phyloP scores from a whole-genome alignment of 2,888 invertebrate species.

The Abscondita cerata region DNA sequence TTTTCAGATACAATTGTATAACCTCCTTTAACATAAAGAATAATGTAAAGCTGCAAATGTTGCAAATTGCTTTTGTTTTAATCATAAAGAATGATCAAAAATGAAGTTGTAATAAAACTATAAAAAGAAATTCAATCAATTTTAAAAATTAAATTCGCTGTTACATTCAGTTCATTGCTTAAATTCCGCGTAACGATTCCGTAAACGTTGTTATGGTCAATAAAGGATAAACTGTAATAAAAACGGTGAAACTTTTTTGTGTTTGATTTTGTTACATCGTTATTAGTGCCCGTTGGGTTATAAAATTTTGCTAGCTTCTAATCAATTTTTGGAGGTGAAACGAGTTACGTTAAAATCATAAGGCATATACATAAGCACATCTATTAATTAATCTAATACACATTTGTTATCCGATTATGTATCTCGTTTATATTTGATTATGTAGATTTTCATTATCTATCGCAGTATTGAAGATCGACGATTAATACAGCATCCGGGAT shows the following conservation, averaged over 20 bases:
- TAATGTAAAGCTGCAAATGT: not conserved
- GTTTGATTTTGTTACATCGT: constrained; percentile 9
- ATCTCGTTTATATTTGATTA: constrained; percentile 1
- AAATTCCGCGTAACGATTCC: not conserved
- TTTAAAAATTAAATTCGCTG: constrained; percentile 12
- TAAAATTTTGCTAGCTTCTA: too few relatives aligned
- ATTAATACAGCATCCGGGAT: not conserved
- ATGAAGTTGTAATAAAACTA: not conserved
- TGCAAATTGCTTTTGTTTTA: too few relatives aligned
- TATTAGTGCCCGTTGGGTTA: constrained; percentile 1
- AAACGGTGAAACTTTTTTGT: constrained; percentile 13
- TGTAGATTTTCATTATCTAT: not conserved
- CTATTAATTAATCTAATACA: not conserved
- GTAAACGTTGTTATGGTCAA: constrained; percentile 20
- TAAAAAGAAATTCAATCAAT: not conserved
- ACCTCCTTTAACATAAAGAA: not conserved
- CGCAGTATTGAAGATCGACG: not conserved
- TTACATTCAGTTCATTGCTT: constrained; percentile 13
- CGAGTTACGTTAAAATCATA: too few relatives aligned
- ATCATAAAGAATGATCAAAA: not conserved
- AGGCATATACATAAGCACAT: too few relatives aligned
- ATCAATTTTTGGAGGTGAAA: too few relatives aligned
- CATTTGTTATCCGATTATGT: constrained; percentile 1
- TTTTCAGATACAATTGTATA: not conserved
- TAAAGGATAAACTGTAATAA: constrained; percentile 19